phyloP scores from a whole-genome alignment of 2,888 invertebrate species.

The Acleris emargana region DNA sequence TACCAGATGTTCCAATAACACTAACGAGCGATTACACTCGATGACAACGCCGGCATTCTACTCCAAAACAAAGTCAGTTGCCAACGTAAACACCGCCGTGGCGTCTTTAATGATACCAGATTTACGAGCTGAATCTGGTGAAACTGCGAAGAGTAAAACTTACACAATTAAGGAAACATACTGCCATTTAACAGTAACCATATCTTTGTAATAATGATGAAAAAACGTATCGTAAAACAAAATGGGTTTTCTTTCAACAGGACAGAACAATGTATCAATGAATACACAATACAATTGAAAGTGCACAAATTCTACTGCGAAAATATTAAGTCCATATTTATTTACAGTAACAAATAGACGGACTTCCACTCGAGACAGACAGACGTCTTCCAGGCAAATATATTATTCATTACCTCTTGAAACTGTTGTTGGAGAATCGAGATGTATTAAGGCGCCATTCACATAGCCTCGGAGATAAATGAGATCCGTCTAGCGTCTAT shows the following conservation, averaged over 20 bases:
- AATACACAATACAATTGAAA: neutral
- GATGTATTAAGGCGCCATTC: conserved; percentile 26
- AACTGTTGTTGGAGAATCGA: conserved; percentile 11
- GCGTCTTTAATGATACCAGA: conserved; percentile 21
- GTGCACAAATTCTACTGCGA: neutral
- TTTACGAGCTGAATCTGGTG: conserved; percentile 14
- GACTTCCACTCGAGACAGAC: conserved; percentile 34
- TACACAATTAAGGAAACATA: conserved; percentile 1
- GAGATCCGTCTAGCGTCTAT: conserved; percentile 17
- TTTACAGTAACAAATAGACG: conserved; percentile 14
- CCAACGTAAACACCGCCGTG: conserved; percentile 31
- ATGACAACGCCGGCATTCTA: conserved; percentile 28
- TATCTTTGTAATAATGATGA: neutral
- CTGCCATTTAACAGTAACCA: too few species aligned
- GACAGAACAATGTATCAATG: too few species aligned
- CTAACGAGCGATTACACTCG: conserved; percentile 15
- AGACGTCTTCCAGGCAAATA: conserved; percentile 31
- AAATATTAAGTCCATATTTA: neutral
- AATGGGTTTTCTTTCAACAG: too few species aligned
- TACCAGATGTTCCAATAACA: conserved; percentile 9
- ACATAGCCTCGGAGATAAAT: conserved; percentile 26
- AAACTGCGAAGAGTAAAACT: conserved; percentile 15
- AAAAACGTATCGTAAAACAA: neutral
- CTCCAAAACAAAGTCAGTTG: conserved; percentile 31
- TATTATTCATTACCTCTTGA: conserved; percentile 34